These are phyloP conservation scores for Petrocephalus microphthalmus DNA, from an alignment of 2,113 vertebrate species.

Conservation along the genomic window DNA sequence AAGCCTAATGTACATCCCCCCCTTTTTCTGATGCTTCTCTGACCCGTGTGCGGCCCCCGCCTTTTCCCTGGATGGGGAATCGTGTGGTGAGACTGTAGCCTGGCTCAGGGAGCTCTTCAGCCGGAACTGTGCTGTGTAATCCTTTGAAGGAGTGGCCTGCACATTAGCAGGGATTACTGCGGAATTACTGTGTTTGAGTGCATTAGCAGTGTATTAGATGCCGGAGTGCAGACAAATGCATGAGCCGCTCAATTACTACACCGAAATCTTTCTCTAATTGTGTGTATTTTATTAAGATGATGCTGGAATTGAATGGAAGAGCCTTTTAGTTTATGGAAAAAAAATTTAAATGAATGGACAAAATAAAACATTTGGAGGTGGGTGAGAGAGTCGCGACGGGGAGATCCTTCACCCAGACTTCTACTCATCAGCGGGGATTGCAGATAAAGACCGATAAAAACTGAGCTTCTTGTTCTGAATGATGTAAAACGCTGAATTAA, in stretches of 20 bases:
- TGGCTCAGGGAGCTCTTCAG: slow-evolving; percentile 56
- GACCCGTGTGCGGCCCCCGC: neutral
- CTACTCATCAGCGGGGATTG: neutral
- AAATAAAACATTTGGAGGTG: neutral
- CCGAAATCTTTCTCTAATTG: slow-evolving; percentile 61
- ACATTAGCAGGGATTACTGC: slow-evolving; percentile 57
- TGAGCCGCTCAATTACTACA: slow-evolving; percentile 44
- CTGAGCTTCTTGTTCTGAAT: neutral
- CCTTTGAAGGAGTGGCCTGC: slow-evolving; percentile 35
- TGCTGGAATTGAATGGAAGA: slow-evolving; percentile 55
- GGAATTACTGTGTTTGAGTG: slow-evolving; percentile 53
- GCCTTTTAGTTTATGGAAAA: slow-evolving; percentile 11
- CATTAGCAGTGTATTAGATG: slow-evolving; percentile 61
- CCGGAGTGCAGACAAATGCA: slow-evolving; percentile 54
- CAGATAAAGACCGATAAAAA: neutral
- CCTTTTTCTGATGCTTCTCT: neutral
- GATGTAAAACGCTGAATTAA: slow-evolving; percentile 7
- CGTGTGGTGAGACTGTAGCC: neutral
- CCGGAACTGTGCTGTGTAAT: slow-evolving; percentile 49
- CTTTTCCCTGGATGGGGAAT: neutral
- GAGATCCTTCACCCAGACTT: neutral
- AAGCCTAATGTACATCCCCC: neutral
- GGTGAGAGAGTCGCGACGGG: too few relatives aligned
- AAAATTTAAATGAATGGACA: neutral
- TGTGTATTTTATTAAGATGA: slow-evolving; percentile 55